These are phyloP conservation scores for Onychostoma macrolepis DNA, from an alignment of 2,113 vertebrate genomes.

Conservation along the genomic window DNA sequence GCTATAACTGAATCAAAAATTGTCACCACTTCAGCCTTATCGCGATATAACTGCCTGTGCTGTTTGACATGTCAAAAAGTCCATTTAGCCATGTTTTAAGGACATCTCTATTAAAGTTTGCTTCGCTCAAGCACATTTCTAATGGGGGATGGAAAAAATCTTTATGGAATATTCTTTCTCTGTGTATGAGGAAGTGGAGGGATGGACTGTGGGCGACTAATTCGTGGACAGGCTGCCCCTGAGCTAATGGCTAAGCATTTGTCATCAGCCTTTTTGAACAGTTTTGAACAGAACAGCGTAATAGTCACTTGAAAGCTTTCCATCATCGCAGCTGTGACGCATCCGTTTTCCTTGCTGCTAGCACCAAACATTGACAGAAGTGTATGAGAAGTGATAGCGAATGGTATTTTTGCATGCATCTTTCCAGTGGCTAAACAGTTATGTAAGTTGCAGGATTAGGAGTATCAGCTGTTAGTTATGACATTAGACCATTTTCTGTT, in stretches of 20 bases:
- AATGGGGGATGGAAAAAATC: background rate
- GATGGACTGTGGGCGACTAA: background rate
- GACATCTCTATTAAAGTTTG: background rate
- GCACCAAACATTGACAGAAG: background rate
- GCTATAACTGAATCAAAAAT: background rate
- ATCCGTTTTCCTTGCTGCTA: conserved; percentile 10
- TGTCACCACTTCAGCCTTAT: background rate
- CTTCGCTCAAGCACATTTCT: background rate
- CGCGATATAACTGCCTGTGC: background rate
- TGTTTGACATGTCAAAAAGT: background rate
- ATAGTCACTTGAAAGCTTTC: conserved; percentile 21
- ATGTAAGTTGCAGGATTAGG: background rate
- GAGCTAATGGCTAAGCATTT: conserved; percentile 13
- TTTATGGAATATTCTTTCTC: background rate
- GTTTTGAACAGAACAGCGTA: conserved; percentile 19
- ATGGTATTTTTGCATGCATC: background rate
- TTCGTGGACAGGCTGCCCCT: background rate
- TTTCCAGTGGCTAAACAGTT: background rate
- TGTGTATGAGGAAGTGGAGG: background rate
- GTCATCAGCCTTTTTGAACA: conserved; percentile 3
- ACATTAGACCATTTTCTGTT: background rate
- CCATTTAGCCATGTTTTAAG: background rate
- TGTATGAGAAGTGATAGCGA: background rate
- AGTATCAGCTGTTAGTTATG: background rate
- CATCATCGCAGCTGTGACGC: background rate